These are phyloP conservation scores for Macroglossus sobrinus DNA, from an alignment of 2,113 vertebrate genomes.

Conservation along the genomic window DNA sequence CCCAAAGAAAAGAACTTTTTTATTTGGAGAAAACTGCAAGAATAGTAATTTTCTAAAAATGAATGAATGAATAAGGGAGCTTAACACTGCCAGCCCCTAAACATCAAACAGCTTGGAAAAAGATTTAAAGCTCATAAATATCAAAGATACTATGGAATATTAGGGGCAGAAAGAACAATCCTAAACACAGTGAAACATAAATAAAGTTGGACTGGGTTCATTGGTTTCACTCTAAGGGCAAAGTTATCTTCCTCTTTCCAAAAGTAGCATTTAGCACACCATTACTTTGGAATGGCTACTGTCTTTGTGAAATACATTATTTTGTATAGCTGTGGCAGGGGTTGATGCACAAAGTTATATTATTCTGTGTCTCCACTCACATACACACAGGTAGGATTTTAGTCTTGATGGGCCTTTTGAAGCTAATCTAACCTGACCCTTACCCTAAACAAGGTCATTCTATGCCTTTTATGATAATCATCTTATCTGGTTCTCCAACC, in stretches of 20 bases:
- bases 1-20: constrained; percentile 21
- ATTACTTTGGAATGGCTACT: constrained; percentile 56
- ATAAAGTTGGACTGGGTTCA: constrained; percentile 55
- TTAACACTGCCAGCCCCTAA: constrained; percentile 28
- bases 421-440: background rate
- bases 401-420: background rate
- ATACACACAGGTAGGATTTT: background rate
- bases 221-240: constrained; percentile 49
- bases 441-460: background rate
- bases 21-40: constrained; percentile 53
- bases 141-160: constrained; percentile 46
- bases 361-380: background rate
- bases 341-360: constrained; percentile 6
- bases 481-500: background rate
- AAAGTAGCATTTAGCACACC: constrained; percentile 56
- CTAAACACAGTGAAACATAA: constrained; percentile 59
- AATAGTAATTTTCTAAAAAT: constrained; percentile 50
- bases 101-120: constrained; percentile 56
- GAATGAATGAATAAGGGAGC: constrained; percentile 29
- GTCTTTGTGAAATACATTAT: constrained; percentile 63
- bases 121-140: constrained; percentile 65
- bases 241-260: constrained; percentile 58
- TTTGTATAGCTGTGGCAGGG: constrained; percentile 53
- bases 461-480: background rate
- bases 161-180: constrained; percentile 44